Evolutionary conservation across 2,888 invertebrate genomes (phyloP), one percentile per base, ranked within the genome.

Genomic region (Tanytarsus gracilentus): DNA sequence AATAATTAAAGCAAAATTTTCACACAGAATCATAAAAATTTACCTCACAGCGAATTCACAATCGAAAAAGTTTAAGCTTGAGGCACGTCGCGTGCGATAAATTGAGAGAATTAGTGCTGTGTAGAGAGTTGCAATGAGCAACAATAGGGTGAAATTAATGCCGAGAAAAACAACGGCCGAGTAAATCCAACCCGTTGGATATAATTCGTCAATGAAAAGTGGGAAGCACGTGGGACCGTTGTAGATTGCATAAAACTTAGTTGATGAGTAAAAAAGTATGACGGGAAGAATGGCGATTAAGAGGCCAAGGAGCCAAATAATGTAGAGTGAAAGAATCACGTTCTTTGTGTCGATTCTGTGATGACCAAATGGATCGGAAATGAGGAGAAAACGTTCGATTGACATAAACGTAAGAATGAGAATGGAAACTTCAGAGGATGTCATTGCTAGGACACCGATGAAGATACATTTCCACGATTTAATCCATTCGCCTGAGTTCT

Each of bases 201-300:
- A 85, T 1, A 83, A 80, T 63, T 85, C 83, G 63, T 81, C 81
- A 62, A 85, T 80, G 69, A 85, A 83, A 21, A 86, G 69, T 1
- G 85, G 85, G 65, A 85, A 82, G 65, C 86, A 86, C 66, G 85
- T 78, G 48, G 83, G 81, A 48, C 83, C 81, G 59, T 82, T 82
- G 56, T 74, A 70, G 18, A 77, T 76, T 11, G 84, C 84, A 68
- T 84, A 85, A 70, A 81, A 84, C 63, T 76, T 74, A 0, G 78
- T 79, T 61, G 78, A 79, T 48, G 78, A 77, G 51, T 75, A 72
- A 80, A 81, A 83, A 40, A 79, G 74, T 25, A 82, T 69, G 2
- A 77, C 79, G 48, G 85, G 85, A n/a, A 80, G 73, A n/a, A 83
- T 68, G 1, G 85, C 82, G 50, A 85, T 70, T 1, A 75, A 72